Base-by-base conservation (phyloP, 2,888 invertebrate genomes). In the Cephus sareptanus region DNA sequence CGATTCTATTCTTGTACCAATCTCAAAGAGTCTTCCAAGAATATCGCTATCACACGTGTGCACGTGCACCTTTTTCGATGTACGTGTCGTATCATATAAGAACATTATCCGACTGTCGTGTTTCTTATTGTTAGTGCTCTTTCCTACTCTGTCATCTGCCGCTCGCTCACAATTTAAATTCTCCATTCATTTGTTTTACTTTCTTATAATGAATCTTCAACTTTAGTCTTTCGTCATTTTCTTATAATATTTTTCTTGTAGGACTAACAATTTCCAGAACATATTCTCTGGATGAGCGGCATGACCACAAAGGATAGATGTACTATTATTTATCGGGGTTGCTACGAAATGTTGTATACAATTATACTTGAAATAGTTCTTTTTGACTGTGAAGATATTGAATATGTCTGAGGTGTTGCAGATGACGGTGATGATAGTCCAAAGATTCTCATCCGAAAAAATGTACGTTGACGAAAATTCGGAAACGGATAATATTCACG, bases 1-100 rank as follows among this genome's bases (percentile, higher is more conserved):
- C 86, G 85, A 85, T 86, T 89, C 88, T 89, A 89, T 89, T 89
- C 89, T 89, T 89, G 83, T 89, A 89, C 86, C 83, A 88, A 88
- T 84, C 74, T 84, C 82, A 80, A 84, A 82, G 82, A 83, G 84
- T 84, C 84, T 84, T 84, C 84, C 84, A 82, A 81, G 81, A 82
- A 80, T 82, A 81, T 81, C 77, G 81, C 79, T 81, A 40, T 23
- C 9, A 23, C 56, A 23, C 56, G 23, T 23, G 56, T 56, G 9
- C 56, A 56, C 71, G 71, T 33, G 71, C 31, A 31, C 15, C 31
- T 33, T 71, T 71, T 15, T 31, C 71, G 31, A 71, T 15, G 71
- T 30, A 71, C 31, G 71, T 33, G 71, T 71, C 23, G 23, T 23
- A 23, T 56, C 56, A 56, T 56, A 56, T 56, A 56, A 56, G 6